Conservation (phyloP, 2,113 vertebrate species). For the Damaliscus lunatus region DNA sequence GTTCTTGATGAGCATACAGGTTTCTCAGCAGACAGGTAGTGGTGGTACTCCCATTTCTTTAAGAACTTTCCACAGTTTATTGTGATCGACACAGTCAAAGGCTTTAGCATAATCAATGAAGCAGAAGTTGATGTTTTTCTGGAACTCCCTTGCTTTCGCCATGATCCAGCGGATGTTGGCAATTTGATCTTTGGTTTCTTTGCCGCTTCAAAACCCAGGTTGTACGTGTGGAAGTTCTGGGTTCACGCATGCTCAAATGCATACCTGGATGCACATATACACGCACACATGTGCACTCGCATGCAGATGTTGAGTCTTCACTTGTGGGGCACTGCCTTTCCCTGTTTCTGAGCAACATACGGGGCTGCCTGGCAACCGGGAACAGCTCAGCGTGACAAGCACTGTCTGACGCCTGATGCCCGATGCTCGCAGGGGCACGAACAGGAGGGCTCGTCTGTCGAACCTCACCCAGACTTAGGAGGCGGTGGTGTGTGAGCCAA, state of each 20-base stretch:
- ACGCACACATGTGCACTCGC: accelerated
- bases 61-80: not conserved
- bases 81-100: not conserved
- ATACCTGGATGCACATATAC: accelerated
- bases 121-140: not conserved
- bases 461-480: not conserved
- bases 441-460: not conserved
- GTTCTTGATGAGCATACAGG: not conserved
- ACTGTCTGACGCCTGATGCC: accelerated
- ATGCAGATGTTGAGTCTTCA: not conserved
- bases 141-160: not conserved
- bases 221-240: not conserved
- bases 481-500: accelerated
- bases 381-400: not conserved
- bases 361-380: not conserved
- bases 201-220: not conserved
- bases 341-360: not conserved
- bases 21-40: not conserved
- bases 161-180: not conserved
- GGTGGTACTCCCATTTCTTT: not conserved
- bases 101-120: not conserved
- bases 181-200: not conserved
- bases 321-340: not conserved
- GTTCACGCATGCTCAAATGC: accelerated
- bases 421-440: accelerated